Base-by-base conservation (phyloP, 1,140 invertebrate genomes). In the Leptinotarsa texana region DNA sequence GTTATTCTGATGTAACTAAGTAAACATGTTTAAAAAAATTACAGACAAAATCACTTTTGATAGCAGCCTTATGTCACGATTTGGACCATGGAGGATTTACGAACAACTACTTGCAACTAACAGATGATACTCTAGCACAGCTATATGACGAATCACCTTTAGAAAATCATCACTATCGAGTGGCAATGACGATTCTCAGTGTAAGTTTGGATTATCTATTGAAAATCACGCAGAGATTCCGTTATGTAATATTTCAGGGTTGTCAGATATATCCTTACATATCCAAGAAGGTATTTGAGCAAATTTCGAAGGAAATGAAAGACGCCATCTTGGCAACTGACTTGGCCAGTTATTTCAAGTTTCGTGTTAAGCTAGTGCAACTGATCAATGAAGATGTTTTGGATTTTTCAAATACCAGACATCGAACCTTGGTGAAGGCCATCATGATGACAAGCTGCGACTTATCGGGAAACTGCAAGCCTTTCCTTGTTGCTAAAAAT, bases 391-490 rank as follows among this genome's bases (percentile, higher is more conserved):
- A 87, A 13, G 80, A 83, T 22, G 63, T 72, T 6, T 87, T 87
- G 69, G 85, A 88, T 74, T 87, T 85, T 86, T 75, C 78, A 1
- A 83, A 87, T 68, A 80, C 80, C 21, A 63, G 80, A 24, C 88
- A 89, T 76, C 81, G 86, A 49, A 81, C 80, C 33, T 81, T 89
- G 63, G 78, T 88, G 17, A 89, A 88, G 85, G 85, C 87, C 5
- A 87, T 89, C 11, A 82, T 89, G 74, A 90, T 90, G 89, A 89
- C 88, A 5, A 86, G 85, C 4, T 87, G 87, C 72, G 89, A 90
- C 81, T 80, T 90, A 62, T 89, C 88, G 2, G 88, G 86, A 4
- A 85, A 84, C 48, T 88, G 86, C 74, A 90, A 90, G 75, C 89
- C 88, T 0, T 89, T 89, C 73, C 81, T 83, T 11, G 82, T 89